phyloP scores from a whole-genome alignment of 2,113 vertebrate genomes.

The Pogonocichla stellata region DNA sequence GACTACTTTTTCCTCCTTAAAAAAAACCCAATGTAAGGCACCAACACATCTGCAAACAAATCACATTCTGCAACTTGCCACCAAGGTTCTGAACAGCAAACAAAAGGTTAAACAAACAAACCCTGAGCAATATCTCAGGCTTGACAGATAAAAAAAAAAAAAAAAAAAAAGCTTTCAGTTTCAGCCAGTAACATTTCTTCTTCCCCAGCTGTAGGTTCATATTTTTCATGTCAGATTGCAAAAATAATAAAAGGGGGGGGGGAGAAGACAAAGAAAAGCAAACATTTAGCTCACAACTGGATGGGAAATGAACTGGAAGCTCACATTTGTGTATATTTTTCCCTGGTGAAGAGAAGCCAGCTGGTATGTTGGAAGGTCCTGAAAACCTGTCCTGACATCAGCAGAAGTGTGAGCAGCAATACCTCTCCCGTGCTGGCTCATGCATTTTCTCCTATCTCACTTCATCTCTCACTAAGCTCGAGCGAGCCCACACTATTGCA shows the following conservation, averaged over 20 bases:
- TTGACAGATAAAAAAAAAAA: slow-evolving; percentile 37
- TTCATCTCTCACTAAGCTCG: slow-evolving; percentile 66
- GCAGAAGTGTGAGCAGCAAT: slow-evolving; percentile 57
- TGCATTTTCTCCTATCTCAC: slow-evolving; percentile 66
- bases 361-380: slow-evolving; percentile 17
- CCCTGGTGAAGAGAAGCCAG: neutral
- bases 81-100: slow-evolving; percentile 42
- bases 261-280: neutral
- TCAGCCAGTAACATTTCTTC: slow-evolving; percentile 21
- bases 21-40: neutral
- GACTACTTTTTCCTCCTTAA: neutral
- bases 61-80: slow-evolving; percentile 34
- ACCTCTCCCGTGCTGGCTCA: slow-evolving; percentile 35
- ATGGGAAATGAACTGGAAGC: slow-evolving; percentile 47
- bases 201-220: slow-evolving; percentile 50
- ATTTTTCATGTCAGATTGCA: slow-evolving; percentile 44
- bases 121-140: neutral
- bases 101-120: slow-evolving; percentile 65
- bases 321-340: neutral
- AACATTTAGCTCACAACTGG: slow-evolving; percentile 24
- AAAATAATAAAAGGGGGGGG: neutral
- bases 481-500: slow-evolving; percentile 3
- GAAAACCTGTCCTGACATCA: slow-evolving; percentile 54
- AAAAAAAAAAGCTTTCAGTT: neutral
- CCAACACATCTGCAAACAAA: neutral